phyloP scores from a whole-genome alignment of 2,888 invertebrate genomes.

The Pharmacophagus antenor region DNA sequence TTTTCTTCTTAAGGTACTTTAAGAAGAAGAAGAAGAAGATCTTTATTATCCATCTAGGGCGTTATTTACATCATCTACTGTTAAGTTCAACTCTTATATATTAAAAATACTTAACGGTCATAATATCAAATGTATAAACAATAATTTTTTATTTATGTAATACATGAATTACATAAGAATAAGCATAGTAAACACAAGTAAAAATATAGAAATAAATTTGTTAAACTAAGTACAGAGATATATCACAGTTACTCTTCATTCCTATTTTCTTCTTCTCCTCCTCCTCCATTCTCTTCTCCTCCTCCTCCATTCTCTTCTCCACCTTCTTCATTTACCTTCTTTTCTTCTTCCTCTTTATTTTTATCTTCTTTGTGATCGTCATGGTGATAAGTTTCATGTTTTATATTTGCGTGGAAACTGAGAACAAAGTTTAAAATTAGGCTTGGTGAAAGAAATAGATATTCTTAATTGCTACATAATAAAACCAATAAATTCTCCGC shows the following conservation, averaged over 20 bases:
- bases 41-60: no score
- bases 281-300: conserved; percentile 23
- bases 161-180: background rate
- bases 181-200: background rate
- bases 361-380: conserved; percentile 31
- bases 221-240: background rate
- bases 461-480: background rate
- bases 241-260: conserved; percentile 25
- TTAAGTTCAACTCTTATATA: no score
- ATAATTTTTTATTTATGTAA: no score
- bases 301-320: conserved; percentile 12
- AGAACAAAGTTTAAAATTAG: conserved; percentile 27
- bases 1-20: no score
- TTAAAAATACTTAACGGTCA: no score
- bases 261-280: conserved; percentile 6
- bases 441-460: no score
- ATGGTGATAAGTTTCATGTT: conserved; percentile 45
- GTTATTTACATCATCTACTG: no score
- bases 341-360: conserved; percentile 14
- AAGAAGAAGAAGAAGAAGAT: no score
- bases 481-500: background rate
- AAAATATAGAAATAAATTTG: background rate
- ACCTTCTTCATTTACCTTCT: conserved; percentile 1
- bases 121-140: no score
- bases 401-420: conserved; percentile 50